Base-by-base conservation (phyloP, 2,888 invertebrate genomes). In the Seira ritae region DNA sequence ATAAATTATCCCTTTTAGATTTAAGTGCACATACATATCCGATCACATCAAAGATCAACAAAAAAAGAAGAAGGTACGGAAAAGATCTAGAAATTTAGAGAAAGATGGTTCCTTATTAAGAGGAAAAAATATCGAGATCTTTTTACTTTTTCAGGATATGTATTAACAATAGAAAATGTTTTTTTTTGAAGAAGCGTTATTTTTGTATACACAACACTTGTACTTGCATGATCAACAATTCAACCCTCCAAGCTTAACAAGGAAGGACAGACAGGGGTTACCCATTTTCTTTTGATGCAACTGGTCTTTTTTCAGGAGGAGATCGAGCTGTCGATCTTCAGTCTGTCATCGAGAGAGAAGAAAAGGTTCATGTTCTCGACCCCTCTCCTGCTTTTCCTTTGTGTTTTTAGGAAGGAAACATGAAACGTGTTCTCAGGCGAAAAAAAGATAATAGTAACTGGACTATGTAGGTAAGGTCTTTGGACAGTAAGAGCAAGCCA, bases 301-400 rank as follows among this genome's bases (percentile, higher is more conserved):
- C 79, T 73, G 79, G 79, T 68, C 72, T 73, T 73, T 73, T 73
- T 50, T 55, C 68, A 46, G 17, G n/a, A n/a, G n/a, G n/a, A n/a
- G n/a, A n/a, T n/a, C n/a, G n/a, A 70, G 55, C 60, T 78, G 77
- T 70, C 66, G 66, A 78, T 78, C 78, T 71, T 46, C 50, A 31
- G 67, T 37, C 50, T 15, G 67, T 19, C 71, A 71, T 65, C 22
- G 12, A 22, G 20, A 62, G 55, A 62, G 22, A 31, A 24, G 55
- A 78, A 77, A 78, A 78, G 78, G 78, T 78, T n/a, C n/a, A n/a
- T 66, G 24, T 66, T 24, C 55, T 24, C 55, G 70, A 78, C 65
- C 70, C 78, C 71, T 70, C 62, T 62, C n/a, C n/a, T n/a, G n/a
- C n/a, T n/a, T n/a, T 10, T 55, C 55, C 17, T 3, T 55, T 55